phyloP scores from a whole-genome alignment of 2,888 invertebrate species.

The Xestia c-nigrum region DNA sequence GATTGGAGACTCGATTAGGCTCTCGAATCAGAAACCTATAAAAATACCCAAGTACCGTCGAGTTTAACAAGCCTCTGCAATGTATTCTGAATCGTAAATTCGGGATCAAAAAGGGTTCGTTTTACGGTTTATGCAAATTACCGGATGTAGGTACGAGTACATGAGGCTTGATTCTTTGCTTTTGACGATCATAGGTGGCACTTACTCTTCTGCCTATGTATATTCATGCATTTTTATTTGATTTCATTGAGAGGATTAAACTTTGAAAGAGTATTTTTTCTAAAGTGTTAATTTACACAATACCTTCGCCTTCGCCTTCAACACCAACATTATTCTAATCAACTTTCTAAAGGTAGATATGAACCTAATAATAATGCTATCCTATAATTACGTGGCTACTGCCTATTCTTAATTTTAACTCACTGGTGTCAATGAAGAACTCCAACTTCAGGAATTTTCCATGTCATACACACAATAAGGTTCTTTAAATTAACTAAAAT shows the following conservation, averaged over 20 bases:
- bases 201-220: not conserved
- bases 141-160: not conserved
- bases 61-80: slow-evolving; percentile 1
- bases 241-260: not conserved
- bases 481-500: not conserved
- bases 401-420: not conserved
- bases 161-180: not conserved
- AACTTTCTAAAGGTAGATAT: not conserved
- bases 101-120: slow-evolving; percentile 3
- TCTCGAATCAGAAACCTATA: not conserved
- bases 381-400: not conserved
- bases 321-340: not conserved
- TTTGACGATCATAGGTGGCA: not conserved
- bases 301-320: too few species aligned
- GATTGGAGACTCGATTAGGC: not conserved
- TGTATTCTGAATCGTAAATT: slow-evolving; percentile 28
- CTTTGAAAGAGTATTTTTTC: not conserved
- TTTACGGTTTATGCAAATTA: slow-evolving; percentile 25
- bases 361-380: not conserved
- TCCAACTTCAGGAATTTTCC: not conserved
- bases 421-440: not conserved
- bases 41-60: not conserved
- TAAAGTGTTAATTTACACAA: not conserved
- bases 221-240: not conserved
- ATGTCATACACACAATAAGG: not conserved